Evolutionary conservation across 37 sponge, comb jelly and placozoan species (phyloP), one percentile per base, ranked within the genome.

Genomic region (Spongilla lacustris): DNA sequence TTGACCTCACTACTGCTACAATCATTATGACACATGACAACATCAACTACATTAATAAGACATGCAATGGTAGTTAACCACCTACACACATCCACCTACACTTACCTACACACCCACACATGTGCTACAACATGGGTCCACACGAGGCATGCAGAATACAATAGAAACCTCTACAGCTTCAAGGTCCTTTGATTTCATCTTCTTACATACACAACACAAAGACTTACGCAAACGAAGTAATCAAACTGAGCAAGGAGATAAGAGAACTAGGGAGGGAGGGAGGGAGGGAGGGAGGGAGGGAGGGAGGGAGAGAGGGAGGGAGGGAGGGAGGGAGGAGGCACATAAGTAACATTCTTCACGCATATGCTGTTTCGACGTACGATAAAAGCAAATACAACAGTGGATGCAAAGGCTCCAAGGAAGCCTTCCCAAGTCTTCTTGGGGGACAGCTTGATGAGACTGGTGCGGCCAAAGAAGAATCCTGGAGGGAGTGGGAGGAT

Each of bases 401-500:
- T 98, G 38, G 91, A 88, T 14, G 84, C 58, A 66, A 93, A 80
- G 0, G 92, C 99, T 29, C 99, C 99, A 27, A 98, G 84, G 71
- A 98, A 98, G 9, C 99, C 99, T 75, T 98, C 99, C 99, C 99
- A 98, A 1, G 99, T 98, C 87, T 98, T 98, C 81, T 98, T 98
- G 22, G 99, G 99, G 8, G 99, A 98, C 19, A 98, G 82, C 83
- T 97, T 93, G 66, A 98, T 98, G 46, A 98, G 92, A 3, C 85
- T 71, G 71, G 99, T 98, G 22, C 90, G 81, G 9, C 99, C 99
- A 73, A 98, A 95, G 77, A 94, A 98, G 92, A 98, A 96, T 2
- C 99, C 94, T 94, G 50, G 0, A 24, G 67, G 31, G 30, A 31
- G 33, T 36, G 25, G 34, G 50, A 9, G 8, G 49, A 3, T 37